A percentile compares a stretch with the other conserved stretches of the same genome.
Evolutionary conservation across 2,888 invertebrate genomes (phyloP).

Genomic region (Drosophila robusta): DNA sequence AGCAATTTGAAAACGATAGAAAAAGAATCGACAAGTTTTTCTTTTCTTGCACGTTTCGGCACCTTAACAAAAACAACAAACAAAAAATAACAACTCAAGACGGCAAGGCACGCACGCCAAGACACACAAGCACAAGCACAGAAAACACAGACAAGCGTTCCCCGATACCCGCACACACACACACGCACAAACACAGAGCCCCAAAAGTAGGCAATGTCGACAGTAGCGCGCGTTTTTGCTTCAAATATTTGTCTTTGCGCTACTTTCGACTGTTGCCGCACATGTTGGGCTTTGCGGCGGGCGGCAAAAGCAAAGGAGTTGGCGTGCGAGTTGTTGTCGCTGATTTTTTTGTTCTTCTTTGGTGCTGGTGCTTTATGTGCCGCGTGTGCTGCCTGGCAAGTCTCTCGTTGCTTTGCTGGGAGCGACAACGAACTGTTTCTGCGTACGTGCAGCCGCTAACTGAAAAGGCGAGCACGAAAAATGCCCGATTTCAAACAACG

Average conservation of each 20-base stretch:
- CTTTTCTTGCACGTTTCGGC: slow-evolving; percentile 14
- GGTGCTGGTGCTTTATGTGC: background rate
- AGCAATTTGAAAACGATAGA: slow-evolving; percentile 26
- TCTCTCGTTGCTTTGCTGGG: slow-evolving; percentile 2
- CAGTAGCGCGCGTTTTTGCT: slow-evolving; percentile 43
- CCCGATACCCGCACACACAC: background rate
- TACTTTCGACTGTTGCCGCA: slow-evolving; percentile 25
- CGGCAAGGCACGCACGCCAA: slow-evolving; percentile 6
- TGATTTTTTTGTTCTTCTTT: background rate
- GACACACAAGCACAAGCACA: background rate
- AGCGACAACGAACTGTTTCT: slow-evolving; percentile 55
- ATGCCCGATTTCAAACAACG: slow-evolving; percentile 5
- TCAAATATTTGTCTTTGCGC: slow-evolving; percentile 39
- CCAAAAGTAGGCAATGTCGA: slow-evolving; percentile 29
- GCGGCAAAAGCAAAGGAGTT: background rate
- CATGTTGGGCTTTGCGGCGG: slow-evolving; percentile 7
- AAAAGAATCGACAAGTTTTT: slow-evolving; percentile 17
- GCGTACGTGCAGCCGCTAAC: slow-evolving; percentile 54
- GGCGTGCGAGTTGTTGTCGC: background rate
- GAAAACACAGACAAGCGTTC: too few species aligned
- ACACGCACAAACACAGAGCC: slow-evolving; percentile 3
- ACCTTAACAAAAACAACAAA: slow-evolving; percentile 50
- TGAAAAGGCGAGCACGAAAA: slow-evolving; percentile 22
- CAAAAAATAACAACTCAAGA: slow-evolving; percentile 15
- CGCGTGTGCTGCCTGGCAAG: background rate